phyloP scores from a whole-genome alignment of 2,113 vertebrate species.

The Esox niger region DNA sequence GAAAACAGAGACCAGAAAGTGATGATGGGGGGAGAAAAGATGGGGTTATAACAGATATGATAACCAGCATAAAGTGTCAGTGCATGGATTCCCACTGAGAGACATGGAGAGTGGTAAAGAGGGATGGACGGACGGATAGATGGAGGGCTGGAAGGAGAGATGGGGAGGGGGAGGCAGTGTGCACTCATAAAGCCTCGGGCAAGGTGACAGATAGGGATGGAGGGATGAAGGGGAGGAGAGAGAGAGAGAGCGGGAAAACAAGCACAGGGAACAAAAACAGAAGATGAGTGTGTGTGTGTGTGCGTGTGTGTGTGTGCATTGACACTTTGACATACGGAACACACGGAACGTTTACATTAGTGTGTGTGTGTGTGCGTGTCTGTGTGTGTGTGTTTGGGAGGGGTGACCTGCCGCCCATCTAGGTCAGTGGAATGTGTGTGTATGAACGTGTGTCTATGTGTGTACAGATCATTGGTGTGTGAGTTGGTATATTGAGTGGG shows the following conservation, averaged over 20 bases:
- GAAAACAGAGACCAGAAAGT: conserved; percentile 40
- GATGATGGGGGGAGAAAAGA: conserved; percentile 13
- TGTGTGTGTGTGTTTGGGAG: conserved; percentile 33
- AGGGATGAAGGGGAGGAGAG: conserved; percentile 11
- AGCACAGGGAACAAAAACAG: conserved; percentile 15
- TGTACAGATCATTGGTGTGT: background rate
- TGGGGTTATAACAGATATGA: conserved; percentile 29
- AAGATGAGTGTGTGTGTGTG: background rate
- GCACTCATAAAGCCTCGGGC: conserved; percentile 21
- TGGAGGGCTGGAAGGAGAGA: conserved; percentile 1
- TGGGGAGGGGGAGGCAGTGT: conserved; percentile 8
- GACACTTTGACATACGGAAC: no score
- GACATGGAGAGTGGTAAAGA: conserved; percentile 42
- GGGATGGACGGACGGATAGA: conserved; percentile 8
- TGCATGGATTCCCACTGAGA: conserved; percentile 51
- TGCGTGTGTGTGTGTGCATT: background rate
- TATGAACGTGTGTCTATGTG: background rate
- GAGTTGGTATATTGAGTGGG: background rate
- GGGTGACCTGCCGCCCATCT: conserved; percentile 24
- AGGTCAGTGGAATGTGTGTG: background rate
- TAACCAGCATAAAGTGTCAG: conserved; percentile 54
- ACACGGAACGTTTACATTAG: background rate
- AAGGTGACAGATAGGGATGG: conserved; percentile 29
- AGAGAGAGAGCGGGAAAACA: conserved; percentile 12
- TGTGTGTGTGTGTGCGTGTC: background rate